Conservation (phyloP, 2,888 invertebrate genomes). For the Ormyrus pomaceus region DNA sequence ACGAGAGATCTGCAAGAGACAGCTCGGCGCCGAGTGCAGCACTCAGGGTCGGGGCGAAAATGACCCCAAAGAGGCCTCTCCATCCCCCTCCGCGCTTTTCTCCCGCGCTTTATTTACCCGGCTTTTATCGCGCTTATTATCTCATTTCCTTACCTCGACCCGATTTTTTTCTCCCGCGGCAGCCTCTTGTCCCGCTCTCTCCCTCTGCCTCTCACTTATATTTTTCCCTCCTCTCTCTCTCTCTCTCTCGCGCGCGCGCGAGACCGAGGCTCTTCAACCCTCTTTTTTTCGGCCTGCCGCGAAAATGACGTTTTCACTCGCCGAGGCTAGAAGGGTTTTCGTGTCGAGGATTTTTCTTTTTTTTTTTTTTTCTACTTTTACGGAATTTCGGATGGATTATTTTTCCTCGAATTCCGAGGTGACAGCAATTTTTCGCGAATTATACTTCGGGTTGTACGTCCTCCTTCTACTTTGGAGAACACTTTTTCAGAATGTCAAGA, state of each 20-base stretch:
- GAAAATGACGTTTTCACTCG: not conserved
- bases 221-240: constrained; percentile 1
- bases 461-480: too few relatives aligned
- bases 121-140: constrained; percentile 55
- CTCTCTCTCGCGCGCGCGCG: not conserved
- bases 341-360: not conserved
- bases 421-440: too few relatives aligned
- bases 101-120: constrained; percentile 43
- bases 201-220: constrained; percentile 7
- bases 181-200: not conserved
- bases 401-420: too few relatives aligned
- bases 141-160: constrained; percentile 54
- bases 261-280: not conserved
- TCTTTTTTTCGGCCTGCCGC: not conserved
- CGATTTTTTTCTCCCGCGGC: constrained; percentile 24
- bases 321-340: not conserved
- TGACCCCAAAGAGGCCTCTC: constrained; percentile 22
- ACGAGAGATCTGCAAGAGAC: not conserved
- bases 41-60: constrained; percentile 21
- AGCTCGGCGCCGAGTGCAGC: not conserved
- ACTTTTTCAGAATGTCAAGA: too few relatives aligned
- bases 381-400: too few relatives aligned
- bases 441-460: too few relatives aligned
- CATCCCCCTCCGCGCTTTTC: constrained; percentile 1
- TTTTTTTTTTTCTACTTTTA: not conserved